Conservation (phyloP, 2,797 vertebrate species). For the Hydrolagus colliei region DNA sequence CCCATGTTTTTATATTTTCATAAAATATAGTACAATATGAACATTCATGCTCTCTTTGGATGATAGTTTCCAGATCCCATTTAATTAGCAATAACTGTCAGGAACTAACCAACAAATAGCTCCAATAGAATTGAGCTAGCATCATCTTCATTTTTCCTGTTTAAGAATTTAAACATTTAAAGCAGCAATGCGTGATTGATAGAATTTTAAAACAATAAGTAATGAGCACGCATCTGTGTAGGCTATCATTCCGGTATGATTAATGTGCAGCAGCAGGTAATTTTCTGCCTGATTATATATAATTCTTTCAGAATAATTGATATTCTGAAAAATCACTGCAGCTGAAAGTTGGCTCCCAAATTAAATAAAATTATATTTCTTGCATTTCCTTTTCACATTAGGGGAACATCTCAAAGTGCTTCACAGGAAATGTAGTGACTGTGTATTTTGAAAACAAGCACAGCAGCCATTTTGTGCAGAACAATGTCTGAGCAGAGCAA, state of each 20-base stretch:
- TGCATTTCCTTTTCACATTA: too few species aligned
- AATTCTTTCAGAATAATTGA: not conserved
- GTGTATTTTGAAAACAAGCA: too few species aligned
- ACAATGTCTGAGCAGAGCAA: too few species aligned
- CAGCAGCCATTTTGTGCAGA: too few species aligned
- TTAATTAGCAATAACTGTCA: not conserved
- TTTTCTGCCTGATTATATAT: not conserved
- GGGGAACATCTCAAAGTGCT: too few species aligned
- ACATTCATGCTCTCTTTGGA: not conserved
- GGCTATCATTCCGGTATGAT: not conserved
- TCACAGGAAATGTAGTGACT: too few species aligned
- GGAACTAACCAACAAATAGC: not conserved
- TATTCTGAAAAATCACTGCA: not conserved
- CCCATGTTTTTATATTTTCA: too few species aligned
- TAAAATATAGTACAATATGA: not conserved
- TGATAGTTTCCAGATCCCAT: not conserved
- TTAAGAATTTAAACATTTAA: constrained; percentile 2
- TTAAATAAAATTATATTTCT: too few species aligned
- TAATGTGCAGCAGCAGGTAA: not conserved
- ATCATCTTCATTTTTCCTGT: not conserved
- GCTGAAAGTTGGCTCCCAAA: too few species aligned
- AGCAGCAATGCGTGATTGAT: not conserved
- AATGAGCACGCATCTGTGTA: not conserved
- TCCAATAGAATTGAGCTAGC: not conserved
- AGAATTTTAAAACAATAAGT: constrained; percentile 1